Evolutionary conservation across 2,888 invertebrate genomes (phyloP), one percentile per base, ranked within the genome.

Genomic region (Pachymerium ferrugineum): DNA sequence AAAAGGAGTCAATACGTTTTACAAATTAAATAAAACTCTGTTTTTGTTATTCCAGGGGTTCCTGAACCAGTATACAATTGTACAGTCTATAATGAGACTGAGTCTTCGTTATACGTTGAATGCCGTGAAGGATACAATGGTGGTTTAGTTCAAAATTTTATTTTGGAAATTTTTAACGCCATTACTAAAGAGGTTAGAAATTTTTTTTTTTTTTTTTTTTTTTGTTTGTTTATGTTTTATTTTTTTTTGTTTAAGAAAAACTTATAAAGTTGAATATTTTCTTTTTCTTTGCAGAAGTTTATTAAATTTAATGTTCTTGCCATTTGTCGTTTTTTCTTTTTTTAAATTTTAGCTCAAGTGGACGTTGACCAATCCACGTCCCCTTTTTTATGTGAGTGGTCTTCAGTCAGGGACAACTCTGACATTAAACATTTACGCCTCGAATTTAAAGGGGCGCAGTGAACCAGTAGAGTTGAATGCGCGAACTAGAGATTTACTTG

Each of bases 41-140:
- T 38, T n/a, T n/a, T 16, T 38, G 12, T 22, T 47, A 8, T 47
- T 62, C 4, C 84, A 94, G 94, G 94, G 80, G 91, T 92, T n/a
- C 94, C 94, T 14, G 94, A 95, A 84, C 92, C 92, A 84, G 93
- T 93, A 8, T 92, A 93, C 84, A 94, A 94, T 83, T 95, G 94
- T 83, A 90, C 92, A 8, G 87, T 93, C 70, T 88, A 90, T 69
- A 94, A 94, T 84, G 91, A 93, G 74, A 94, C 94, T 1, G 89
- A 92, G 81, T 90, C 90, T 47, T 92, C 94, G 5, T 89, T 94
- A 78, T 88, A 90, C 68, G 87, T 94, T 74, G 88, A 90, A 76
- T 95, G 94, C 81, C 86, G 88, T 6, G 93, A 93, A 81, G 94
- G 94, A 0, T 94, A 94, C 83, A 93, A 94, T 81, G 94, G 94